Percentiles rank a stretch among this genome's conserved stretches.
phyloP scores from a whole-genome alignment of 2,888 invertebrate species.

The Melinaea marsaeus region DNA sequence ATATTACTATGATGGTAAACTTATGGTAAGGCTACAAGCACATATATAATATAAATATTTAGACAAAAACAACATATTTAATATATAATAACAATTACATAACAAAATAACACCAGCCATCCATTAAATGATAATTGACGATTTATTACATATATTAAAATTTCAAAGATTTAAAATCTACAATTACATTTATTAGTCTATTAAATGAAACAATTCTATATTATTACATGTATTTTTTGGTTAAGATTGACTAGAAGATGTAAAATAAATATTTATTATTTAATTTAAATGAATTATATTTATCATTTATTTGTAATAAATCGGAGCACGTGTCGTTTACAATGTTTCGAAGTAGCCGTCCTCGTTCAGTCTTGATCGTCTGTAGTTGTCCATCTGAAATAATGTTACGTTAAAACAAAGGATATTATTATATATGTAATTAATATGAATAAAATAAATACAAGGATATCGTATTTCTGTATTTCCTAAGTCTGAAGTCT shows the following conservation, averaged over 20 bases:
- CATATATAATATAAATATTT: background rate
- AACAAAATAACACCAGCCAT: no score
- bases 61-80: no score
- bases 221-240: no score
- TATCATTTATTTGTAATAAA: slow-evolving; percentile 17
- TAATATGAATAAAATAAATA: background rate
- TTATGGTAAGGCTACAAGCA: slow-evolving; percentile 43
- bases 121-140: no score
- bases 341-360: slow-evolving; percentile 58
- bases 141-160: no score
- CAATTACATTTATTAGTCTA: no score
- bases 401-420: background rate
- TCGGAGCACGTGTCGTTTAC: slow-evolving; percentile 41
- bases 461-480: background rate
- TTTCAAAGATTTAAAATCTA: no score
- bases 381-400: slow-evolving; percentile 67
- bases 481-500: no score
- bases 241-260: no score
- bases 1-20: slow-evolving; percentile 64
- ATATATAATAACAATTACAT: no score
- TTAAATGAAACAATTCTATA: no score
- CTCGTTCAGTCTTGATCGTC: slow-evolving; percentile 62
- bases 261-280: background rate
- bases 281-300: slow-evolving; percentile 23
- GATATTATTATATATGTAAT: background rate